phyloP scores from a whole-genome alignment of 2,113 vertebrate species.

The Athene noctua region DNA sequence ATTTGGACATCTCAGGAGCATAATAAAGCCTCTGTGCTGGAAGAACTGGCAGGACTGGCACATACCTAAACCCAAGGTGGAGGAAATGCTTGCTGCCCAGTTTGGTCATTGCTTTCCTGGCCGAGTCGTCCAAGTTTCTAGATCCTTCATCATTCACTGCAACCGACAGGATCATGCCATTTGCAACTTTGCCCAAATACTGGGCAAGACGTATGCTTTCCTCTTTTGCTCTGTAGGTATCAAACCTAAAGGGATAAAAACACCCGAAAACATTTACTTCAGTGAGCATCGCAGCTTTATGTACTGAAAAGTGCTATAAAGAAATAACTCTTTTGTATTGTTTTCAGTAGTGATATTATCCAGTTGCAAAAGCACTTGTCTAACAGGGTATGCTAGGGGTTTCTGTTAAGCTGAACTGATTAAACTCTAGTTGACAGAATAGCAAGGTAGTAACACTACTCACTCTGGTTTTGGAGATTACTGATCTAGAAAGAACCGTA shows the following conservation, averaged over 20 bases:
- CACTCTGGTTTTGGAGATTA: neutral
- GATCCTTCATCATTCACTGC: slow-evolving; percentile 96
- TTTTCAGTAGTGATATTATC: neutral
- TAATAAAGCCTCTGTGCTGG: slow-evolving; percentile 57
- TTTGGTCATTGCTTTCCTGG: slow-evolving; percentile 85
- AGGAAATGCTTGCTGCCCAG: slow-evolving; percentile 91
- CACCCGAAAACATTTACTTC: neutral
- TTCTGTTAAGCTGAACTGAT: neutral
- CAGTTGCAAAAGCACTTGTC: neutral
- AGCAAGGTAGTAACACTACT: neutral
- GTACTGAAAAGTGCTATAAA: neutral
- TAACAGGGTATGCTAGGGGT: neutral
- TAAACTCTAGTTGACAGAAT: neutral
- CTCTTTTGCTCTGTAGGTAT: slow-evolving; percentile 89
- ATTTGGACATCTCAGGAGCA: slow-evolving; percentile 52
- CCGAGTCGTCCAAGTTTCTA: slow-evolving; percentile 87
- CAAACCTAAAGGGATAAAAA: slow-evolving; percentile 80
- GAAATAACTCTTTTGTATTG: neutral
- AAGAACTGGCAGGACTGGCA: neutral
- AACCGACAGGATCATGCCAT: slow-evolving; percentile 85
- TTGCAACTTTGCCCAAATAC: slow-evolving; percentile 77
- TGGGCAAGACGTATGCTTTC: slow-evolving; percentile 88
- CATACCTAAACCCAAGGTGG: slow-evolving; percentile 90
- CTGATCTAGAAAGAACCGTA: neutral
- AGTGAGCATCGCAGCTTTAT: neutral